Base-by-base conservation (phyloP, 2,797 vertebrate genomes). In the Cygnus olor region DNA sequence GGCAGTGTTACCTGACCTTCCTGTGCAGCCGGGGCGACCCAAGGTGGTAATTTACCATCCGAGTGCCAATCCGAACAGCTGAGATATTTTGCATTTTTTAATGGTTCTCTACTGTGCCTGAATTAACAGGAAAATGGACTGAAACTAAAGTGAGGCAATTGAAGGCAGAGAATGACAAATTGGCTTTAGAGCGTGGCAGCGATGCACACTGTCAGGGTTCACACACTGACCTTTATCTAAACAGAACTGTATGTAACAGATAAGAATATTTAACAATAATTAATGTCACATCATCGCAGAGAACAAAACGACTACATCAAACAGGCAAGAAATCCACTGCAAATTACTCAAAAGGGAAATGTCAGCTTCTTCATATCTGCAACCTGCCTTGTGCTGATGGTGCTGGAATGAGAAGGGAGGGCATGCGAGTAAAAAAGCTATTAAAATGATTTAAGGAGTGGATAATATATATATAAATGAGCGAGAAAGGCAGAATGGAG, bases 211-310 rank as follows among this genome's bases (percentile, higher is more conserved):
- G 96, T 90, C 93, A 85, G 86, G 85, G 90, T 79, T 94, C 95
- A 73, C 4, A 27, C 70, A 7, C 80, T 97, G 97, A 98, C 97
- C 97, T 98, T 98, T 97, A 92, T 94, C 94, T 96, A 94, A 95
- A 91, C 91, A 97, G 96, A 96, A 91, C 97, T 97, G 96, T 95
- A 60, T 85, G 96, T 92, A 96, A 96, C 91, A 97, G 97, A 97
- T 97, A 97, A 97, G 97, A 97, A 98, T 98, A 98, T 97, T 98
- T 98, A 97, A 97, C 97, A 97, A 95, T 97, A 96, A 98, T 97
- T 98, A 97, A 97, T 95, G 96, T 98, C 97, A 97, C 95, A 95
- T 97, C 95, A 93, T 95, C 2, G 7, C 44, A 0, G 77, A 56
- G 93, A 88, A 93, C 93, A 95, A 94, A 95, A 88, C 34, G 89